These are phyloP conservation scores for Chionomys nivalis DNA, from an alignment of 2,113 vertebrate species.

Conservation along the genomic window DNA sequence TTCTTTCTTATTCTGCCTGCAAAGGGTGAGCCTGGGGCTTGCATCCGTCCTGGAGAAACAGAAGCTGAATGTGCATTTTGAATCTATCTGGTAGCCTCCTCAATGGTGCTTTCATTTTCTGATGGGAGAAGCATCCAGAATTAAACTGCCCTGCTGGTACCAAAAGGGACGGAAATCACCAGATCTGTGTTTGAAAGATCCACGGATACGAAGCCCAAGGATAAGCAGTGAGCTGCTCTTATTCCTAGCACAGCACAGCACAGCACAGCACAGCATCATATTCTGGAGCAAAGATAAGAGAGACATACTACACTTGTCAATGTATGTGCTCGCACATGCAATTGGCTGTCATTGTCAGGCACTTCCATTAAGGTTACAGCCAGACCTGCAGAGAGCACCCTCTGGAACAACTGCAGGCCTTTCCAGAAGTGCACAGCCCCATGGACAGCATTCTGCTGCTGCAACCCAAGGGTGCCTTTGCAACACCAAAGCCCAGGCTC, in stretches of 20 bases:
- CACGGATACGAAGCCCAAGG: conserved; percentile 62
- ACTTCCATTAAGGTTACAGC: conserved; percentile 74
- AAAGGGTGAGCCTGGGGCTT: conserved; percentile 67
- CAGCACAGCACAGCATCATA: conserved; percentile 15
- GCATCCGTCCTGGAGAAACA: conserved; percentile 65
- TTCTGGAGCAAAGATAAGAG: conserved; percentile 67
- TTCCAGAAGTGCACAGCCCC: conserved; percentile 66
- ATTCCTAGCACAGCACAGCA: conserved; percentile 66
- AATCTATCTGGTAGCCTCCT: conserved; percentile 81
- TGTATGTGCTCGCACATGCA: conserved; percentile 2
- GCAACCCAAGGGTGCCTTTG: conserved; percentile 74
- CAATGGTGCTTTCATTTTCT: conserved; percentile 65
- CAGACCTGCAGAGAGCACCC: conserved; percentile 70
- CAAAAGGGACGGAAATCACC: conserved; percentile 78
- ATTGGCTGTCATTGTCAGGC: conserved; percentile 80
- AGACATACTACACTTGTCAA: conserved; percentile 68
- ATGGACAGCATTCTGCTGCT: conserved; percentile 49
- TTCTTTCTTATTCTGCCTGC: conserved; percentile 61
- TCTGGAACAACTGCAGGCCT: conserved; percentile 53
- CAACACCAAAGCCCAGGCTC: conserved; percentile 71
- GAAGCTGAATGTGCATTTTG: conserved; percentile 62
- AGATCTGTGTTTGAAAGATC: conserved; percentile 80
- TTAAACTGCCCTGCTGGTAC: conserved; percentile 78
- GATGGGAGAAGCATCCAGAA: conserved; percentile 77
- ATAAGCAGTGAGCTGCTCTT: conserved; percentile 57